Evolutionary conservation across 2,797 vertebrate species (phyloP).

Genomic region (Gambelia wislizenii): DNA sequence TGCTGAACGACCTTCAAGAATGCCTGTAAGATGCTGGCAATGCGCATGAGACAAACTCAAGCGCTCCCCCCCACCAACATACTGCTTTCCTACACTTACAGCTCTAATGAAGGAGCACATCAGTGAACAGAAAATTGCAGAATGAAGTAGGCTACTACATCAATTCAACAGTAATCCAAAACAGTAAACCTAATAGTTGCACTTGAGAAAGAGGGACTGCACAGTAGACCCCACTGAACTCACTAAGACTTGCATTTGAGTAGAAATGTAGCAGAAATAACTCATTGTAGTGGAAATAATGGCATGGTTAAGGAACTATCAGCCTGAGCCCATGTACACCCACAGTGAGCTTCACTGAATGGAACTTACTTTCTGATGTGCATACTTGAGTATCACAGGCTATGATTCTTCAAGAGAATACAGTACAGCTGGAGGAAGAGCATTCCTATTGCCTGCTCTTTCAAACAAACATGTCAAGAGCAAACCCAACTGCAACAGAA

Average conservation of each 20-base stretch:
- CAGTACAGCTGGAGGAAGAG: not conserved
- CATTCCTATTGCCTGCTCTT: not conserved
- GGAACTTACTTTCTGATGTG: not conserved
- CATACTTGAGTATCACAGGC: not conserved
- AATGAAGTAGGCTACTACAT: conserved; percentile 22
- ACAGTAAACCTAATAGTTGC: not conserved
- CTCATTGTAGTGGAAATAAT: not conserved
- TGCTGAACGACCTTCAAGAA: conserved; percentile 59
- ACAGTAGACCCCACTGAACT: not conserved
- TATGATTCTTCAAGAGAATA: conserved; percentile 12
- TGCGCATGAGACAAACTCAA: not conserved
- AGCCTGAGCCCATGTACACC: not conserved
- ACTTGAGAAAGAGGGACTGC: not conserved
- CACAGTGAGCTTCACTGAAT: not conserved
- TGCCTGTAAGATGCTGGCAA: conserved; percentile 26
- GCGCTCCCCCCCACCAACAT: not conserved
- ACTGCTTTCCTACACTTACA: conserved; percentile 1
- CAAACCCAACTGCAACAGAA: conserved; percentile 15
- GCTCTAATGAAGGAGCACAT: not conserved
- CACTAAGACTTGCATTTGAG: not conserved
- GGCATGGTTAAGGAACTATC: not conserved
- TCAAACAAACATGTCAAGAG: not conserved
- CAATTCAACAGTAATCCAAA: conserved; percentile 37
- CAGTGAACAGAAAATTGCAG: conserved; percentile 11
- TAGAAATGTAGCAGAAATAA: not conserved